Evolutionary conservation across 2,888 invertebrate species (phyloP).

Genomic region (Caenorhabditis macrosperma): DNA sequence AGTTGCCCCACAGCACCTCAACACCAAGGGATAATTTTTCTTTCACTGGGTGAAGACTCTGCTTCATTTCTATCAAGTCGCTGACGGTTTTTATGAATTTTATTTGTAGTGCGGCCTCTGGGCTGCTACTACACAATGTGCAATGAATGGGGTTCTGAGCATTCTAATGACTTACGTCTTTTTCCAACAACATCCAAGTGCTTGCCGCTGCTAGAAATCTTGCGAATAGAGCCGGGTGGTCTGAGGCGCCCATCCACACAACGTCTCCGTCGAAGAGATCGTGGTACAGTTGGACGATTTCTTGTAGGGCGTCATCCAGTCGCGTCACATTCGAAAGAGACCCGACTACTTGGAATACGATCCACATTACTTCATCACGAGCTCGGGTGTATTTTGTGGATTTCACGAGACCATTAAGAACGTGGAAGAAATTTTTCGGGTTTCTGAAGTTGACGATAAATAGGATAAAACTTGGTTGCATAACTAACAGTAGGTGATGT

Average conservation of each 20-base stretch:
- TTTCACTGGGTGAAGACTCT: neutral
- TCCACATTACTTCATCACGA: conserved; percentile 99
- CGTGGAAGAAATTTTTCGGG: conserved; percentile 45
- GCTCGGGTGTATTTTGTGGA: conserved; percentile 85
- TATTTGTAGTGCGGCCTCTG: neutral
- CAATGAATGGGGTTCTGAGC: neutral
- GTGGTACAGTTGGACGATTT: conserved; percentile 56
- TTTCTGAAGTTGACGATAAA: conserved; percentile 37
- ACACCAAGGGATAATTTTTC: conserved; percentile 34
- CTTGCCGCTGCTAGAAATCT: conserved; percentile 66
- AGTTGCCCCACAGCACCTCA: conserved; percentile 52
- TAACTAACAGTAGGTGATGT: conserved; percentile 47
- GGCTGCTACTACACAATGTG: neutral
- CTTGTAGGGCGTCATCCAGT: conserved; percentile 49
- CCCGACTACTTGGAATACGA: conserved; percentile 94
- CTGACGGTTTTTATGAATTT: conserved; percentile 14
- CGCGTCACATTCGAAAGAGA: conserved; percentile 88
- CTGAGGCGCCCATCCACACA: conserved; percentile 52
- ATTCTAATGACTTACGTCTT: conserved; percentile 23
- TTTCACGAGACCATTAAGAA: conserved; percentile 42
- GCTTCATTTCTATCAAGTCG: conserved; percentile 33
- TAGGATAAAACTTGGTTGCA: neutral
- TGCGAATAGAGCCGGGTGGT: conserved; percentile 63
- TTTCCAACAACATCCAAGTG: conserved; percentile 62
- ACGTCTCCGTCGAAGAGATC: conserved; percentile 61